phyloP scores from a whole-genome alignment of 2,888 invertebrate genomes.

The Parnassius smintheus region DNA sequence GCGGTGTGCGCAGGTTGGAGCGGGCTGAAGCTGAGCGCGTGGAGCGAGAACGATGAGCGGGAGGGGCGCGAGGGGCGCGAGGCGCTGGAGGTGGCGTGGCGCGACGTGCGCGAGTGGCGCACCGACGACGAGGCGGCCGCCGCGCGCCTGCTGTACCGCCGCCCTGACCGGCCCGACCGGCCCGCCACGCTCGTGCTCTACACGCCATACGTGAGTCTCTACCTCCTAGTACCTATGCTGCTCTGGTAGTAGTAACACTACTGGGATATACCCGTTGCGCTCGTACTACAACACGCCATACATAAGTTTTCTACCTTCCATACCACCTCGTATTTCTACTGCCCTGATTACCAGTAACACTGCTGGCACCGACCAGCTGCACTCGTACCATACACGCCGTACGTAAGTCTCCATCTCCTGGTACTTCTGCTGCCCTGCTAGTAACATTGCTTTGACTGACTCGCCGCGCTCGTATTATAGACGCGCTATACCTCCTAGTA shows the following conservation, averaged over 20 bases:
- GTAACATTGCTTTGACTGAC: no score
- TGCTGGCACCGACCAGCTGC: no score
- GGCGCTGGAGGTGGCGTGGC: conserved; percentile 92
- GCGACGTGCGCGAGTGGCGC: conserved; percentile 90
- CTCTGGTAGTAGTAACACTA: no score
- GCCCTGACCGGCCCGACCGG: conserved; percentile 32
- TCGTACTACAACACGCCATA: conserved; percentile 34
- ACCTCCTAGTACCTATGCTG: background rate
- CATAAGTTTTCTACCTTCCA: conserved; percentile 29
- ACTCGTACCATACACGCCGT: no score
- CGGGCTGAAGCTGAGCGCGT: conserved; percentile 89
- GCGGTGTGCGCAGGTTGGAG: conserved; percentile 69
- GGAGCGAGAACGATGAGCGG: conserved; percentile 79
- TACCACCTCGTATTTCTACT: no score
- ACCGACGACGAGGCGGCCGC: conserved; percentile 96
- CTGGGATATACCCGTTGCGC: background rate
- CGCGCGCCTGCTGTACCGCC: conserved; percentile 91
- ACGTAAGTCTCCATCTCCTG: no score
- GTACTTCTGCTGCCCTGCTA: no score
- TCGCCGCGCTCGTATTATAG: no score
- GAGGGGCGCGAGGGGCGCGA: conserved; percentile 88
- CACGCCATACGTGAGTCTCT: conserved; percentile 2
- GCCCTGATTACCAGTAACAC: no score
- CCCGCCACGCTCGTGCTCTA: conserved; percentile 5
- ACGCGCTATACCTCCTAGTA: no score